Percentiles rank a stretch among this genome's conserved stretches.
These are phyloP conservation scores for Hylomyscus alleni DNA, from an alignment of 2,797 vertebrate species.

Conservation along the genomic window DNA sequence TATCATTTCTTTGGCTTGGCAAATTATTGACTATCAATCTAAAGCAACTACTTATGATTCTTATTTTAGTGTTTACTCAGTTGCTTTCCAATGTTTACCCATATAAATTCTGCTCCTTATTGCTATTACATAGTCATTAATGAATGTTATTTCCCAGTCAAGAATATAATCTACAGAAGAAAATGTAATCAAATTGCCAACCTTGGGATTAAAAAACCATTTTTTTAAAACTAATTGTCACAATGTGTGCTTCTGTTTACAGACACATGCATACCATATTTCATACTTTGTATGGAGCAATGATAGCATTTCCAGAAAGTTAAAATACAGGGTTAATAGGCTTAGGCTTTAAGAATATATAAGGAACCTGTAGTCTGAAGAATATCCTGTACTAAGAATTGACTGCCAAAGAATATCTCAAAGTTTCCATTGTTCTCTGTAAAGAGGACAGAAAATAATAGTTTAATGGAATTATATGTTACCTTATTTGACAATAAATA, in stretches of 20 bases:
- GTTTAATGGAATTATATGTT: constrained; percentile 62
- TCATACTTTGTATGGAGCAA: constrained; percentile 39
- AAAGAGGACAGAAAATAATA: constrained; percentile 45
- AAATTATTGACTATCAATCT: constrained; percentile 20
- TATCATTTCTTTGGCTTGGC: background rate
- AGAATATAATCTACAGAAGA: constrained; percentile 38
- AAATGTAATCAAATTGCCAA: constrained; percentile 35
- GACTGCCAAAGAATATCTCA: constrained; percentile 56
- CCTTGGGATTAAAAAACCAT: background rate
- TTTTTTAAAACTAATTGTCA: background rate
- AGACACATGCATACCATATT: constrained; percentile 48
- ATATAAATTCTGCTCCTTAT: background rate
- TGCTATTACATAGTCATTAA: constrained; percentile 42
- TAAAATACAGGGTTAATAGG: constrained; percentile 49
- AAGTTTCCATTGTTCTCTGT: constrained; percentile 55
- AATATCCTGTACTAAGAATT: constrained; percentile 57
- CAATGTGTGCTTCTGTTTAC: constrained; percentile 7
- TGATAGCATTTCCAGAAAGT: constrained; percentile 52
- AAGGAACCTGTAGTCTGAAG: constrained; percentile 46
- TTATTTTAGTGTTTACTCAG: constrained; percentile 37
- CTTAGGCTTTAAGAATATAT: background rate
- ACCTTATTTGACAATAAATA: constrained; percentile 63
- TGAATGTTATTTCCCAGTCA: constrained; percentile 46
- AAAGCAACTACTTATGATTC: constrained; percentile 50
- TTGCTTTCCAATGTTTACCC: constrained; percentile 35